Evolutionary conservation across 2,797 vertebrate species (phyloP), one percentile per base, ranked within the genome.

Genomic region (Ibycter americanus): DNA sequence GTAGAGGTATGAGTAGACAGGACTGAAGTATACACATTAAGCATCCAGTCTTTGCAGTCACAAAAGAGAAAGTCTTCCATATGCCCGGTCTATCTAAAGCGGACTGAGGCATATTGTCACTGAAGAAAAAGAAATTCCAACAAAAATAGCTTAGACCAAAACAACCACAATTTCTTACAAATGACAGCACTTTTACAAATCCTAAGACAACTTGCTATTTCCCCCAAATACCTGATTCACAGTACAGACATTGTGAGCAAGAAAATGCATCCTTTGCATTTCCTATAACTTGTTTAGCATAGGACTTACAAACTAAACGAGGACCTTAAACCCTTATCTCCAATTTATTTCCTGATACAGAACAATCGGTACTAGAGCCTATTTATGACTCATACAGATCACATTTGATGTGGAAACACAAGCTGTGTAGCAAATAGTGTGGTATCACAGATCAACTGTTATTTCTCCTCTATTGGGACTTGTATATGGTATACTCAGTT

Each of bases 1-100:
- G 21, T 9, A 65, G 18, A 56, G 15, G 14, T 49, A 9, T 4
- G 6, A 85, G 32, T 6, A 54, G 36, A 68, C 23, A 54, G 29
- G 15, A 74, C 0, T 59, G 25, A 84, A 55, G 26, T 29, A 36
- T 5, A 26, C 5, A 31, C 0, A 0, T 47, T 36, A 34, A 1
- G 4, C 9, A 46, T 36, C 8, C 72, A 42, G 15, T 16, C 40
- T 85, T 89, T 4, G 44, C 1, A 1, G 40, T 10, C 44, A 15
- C 25, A 55, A 54, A 80, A 70, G 5, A 46, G 11, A 74, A 3
- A 1, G 3, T 31, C 62, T 34, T 44, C 55, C 21, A 31, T 14
- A 21, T 1, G 1, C 11, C 40, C 17, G 9, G 9, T 52, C 36
- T 55, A 8, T 6, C 27, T 12, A 46, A 84, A 72, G 62, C 23